Conservation (phyloP, 2,113 vertebrate species). For the Tachuris rubrigastra region DNA sequence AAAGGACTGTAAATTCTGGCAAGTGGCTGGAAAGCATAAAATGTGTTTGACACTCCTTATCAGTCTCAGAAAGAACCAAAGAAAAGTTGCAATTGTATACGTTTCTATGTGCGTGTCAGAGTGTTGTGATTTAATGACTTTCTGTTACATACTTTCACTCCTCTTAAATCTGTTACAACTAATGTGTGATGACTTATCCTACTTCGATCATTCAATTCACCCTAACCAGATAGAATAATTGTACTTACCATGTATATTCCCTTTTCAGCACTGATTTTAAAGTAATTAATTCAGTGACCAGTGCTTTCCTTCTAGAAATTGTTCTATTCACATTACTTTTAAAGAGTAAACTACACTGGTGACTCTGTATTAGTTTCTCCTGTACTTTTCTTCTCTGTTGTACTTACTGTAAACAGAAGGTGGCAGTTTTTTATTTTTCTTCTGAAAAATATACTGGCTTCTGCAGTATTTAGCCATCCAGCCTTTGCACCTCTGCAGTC, state of each 20-base stretch:
- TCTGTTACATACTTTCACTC: not conserved
- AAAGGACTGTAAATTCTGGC: not conserved
- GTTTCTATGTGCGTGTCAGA: not conserved
- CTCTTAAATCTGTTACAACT: not conserved
- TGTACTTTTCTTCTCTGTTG: not conserved
- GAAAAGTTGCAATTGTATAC: not conserved
- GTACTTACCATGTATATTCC: not conserved
- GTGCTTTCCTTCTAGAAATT: not conserved
- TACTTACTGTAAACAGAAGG: constrained; percentile 9
- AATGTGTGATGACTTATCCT: not conserved
- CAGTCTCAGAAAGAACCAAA: not conserved
- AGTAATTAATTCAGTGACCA: not conserved
- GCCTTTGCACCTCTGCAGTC: not conserved
- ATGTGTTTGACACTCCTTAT: not conserved
- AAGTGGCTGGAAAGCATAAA: not conserved
- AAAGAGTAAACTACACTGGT: not conserved
- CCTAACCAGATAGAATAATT: not conserved
- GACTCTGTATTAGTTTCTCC: not conserved
- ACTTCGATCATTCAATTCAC: not conserved
- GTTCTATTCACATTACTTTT: not conserved
- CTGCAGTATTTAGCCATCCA: not conserved
- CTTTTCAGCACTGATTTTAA: not conserved
- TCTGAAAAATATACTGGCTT: not conserved
- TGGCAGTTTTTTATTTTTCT: not conserved
- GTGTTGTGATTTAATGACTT: not conserved